These are phyloP conservation scores for Stratiomys singularior DNA, from an alignment of 2,888 invertebrate genomes.

Conservation along the genomic window DNA sequence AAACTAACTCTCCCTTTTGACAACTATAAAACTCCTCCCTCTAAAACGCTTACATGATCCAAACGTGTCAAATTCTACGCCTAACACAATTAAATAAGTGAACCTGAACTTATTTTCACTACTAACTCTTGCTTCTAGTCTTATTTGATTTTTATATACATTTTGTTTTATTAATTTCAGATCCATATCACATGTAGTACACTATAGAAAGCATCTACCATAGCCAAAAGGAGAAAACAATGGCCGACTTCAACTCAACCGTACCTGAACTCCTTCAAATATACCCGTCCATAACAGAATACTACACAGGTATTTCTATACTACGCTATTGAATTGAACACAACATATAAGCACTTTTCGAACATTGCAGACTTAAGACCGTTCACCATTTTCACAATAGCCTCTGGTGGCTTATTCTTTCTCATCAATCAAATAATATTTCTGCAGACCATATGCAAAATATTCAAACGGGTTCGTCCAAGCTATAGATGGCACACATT, in stretches of 20 bases:
- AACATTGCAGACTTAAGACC: constrained; percentile 59
- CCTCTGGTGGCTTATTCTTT: constrained; percentile 58
- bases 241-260: constrained; percentile 24
- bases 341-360: not conserved
- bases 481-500: constrained; percentile 10
- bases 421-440: constrained; percentile 61
- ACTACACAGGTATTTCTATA: constrained; percentile 26
- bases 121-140: no score
- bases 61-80: no score
- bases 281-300: constrained; percentile 23
- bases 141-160: no score
- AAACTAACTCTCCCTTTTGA: no score
- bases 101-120: no score
- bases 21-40: no score
- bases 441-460: constrained; percentile 56
- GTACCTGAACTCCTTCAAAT: not conserved
- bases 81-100: no score
- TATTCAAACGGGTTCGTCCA: constrained; percentile 35
- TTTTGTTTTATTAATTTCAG: not conserved
- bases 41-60: no score
- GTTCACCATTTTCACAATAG: constrained; percentile 60
- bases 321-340: not conserved
- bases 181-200: no score
- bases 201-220: not conserved
- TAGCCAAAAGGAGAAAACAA: constrained; percentile 12